A percentile compares a stretch with the other conserved stretches of the same genome.
Evolutionary conservation across 2,888 invertebrate genomes (phyloP).

Genomic region (Drosophila recens): DNA sequence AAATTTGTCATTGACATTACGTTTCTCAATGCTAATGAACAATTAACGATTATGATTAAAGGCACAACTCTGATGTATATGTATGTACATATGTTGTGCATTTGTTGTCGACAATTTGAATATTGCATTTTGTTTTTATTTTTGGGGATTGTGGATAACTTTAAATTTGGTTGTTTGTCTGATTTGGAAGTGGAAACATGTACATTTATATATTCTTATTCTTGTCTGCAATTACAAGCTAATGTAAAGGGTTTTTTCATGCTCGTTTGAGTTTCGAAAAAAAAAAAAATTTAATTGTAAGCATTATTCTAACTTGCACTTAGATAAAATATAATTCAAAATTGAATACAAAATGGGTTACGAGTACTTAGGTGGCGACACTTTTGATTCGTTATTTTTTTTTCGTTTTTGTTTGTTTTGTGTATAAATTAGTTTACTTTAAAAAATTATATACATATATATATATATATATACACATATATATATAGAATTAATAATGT

Average conservation of each 20-base stretch:
- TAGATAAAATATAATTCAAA: slow-evolving; percentile 66
- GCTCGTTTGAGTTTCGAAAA: slow-evolving; percentile 11
- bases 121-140: background rate
- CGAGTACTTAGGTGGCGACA: slow-evolving; percentile 70
- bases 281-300: slow-evolving; percentile 22
- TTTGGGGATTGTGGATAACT: background rate
- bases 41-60: background rate
- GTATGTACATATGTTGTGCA: background rate
- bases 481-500: slow-evolving; percentile 46
- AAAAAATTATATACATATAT: slow-evolving; percentile 69
- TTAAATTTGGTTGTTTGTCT: background rate
- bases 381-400: slow-evolving; percentile 47
- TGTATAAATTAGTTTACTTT: slow-evolving; percentile 67
- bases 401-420: slow-evolving; percentile 11
- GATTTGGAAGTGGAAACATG: background rate
- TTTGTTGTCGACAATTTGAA: background rate
- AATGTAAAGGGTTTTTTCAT: slow-evolving; percentile 51
- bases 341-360: slow-evolving; percentile 70
- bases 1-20: background rate
- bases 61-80: background rate
- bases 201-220: slow-evolving; percentile 1
- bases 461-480: slow-evolving; percentile 14
- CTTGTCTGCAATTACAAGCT: slow-evolving; percentile 43
- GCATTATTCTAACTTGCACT: slow-evolving; percentile 43
- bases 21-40: background rate